phyloP scores from a whole-genome alignment of 2,113 vertebrate species.

The Lethenteron reissneri region DNA sequence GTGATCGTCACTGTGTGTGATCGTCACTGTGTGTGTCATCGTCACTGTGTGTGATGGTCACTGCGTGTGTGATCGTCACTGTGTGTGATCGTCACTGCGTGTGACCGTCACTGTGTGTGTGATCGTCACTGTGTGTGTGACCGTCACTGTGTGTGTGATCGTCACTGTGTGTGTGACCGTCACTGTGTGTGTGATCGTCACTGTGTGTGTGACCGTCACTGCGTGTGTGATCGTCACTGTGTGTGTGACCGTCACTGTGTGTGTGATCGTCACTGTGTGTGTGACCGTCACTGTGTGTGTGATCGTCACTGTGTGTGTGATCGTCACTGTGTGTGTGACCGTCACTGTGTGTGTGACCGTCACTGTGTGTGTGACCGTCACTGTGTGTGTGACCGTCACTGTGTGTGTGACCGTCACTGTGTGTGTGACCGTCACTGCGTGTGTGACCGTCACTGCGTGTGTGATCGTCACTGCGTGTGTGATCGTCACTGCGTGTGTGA shows the following conservation, averaged over 20 bases:
- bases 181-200: not conserved
- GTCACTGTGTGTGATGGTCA: not conserved
- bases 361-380: not conserved
- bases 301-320: not conserved
- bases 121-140: not conserved
- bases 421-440: not conserved
- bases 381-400: not conserved
- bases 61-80: not conserved
- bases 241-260: no score
- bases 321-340: no score
- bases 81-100: not conserved
- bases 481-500: not conserved
- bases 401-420: not conserved
- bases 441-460: not conserved
- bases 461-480: not conserved
- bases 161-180: no score
- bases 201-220: no score
- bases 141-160: not conserved
- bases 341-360: not conserved
- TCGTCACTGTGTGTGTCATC: no score
- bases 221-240: not conserved
- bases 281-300: no score
- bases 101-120: no score
- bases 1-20: not conserved
- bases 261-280: not conserved